Base-by-base conservation (phyloP, 2,113 vertebrate genomes). In the Nycticorax nycticorax region DNA sequence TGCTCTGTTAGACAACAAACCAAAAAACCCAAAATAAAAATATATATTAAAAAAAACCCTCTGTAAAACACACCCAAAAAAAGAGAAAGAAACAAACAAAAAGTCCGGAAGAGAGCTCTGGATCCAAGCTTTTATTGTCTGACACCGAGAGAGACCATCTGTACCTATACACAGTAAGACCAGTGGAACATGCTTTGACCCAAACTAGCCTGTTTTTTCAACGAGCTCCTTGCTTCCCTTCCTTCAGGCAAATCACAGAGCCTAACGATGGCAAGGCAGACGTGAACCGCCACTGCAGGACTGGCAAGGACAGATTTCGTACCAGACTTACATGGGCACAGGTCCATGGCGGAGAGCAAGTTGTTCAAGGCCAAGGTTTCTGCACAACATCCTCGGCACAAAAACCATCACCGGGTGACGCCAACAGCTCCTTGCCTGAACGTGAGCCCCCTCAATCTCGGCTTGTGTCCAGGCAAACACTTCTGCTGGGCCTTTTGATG, bases 301-400 rank as follows among this genome's bases (percentile, higher is more conserved):
- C 37, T 3, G 26, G 21, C 39, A 35, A 57, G 23, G 19, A 23
- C 14, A 33, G 37, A 11, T 43, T 52, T 37, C 4, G 8, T 15
- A 57, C 33, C 37, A 32, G 19, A 14, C 16, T 24, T 24, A n/a
- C 33, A 24, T 0, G 1, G 18, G n/a, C 41, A 15, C 26, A 35
- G 20, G 45, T 26, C 52, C 39, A 26, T 7, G 17, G 53, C 1
- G 2, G 17, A 64, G 10, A 27, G 11, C 15, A 50, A 27, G 32
- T 11, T 24, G 32, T 37, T 48, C 71, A 33, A 1, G 12, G 23
- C 47, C 43, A 20, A 43, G 57, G 19, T 22, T 57, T 77, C 41
- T 39, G n/a, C 64, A 20, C 28, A 19, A 22, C 1, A 3, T 18
- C 20, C 18, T 66, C 2, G 0, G 59, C n/a, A 52, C 2, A 2